Conservation (phyloP, 2,113 vertebrate species). For the Balaeniceps rex region DNA sequence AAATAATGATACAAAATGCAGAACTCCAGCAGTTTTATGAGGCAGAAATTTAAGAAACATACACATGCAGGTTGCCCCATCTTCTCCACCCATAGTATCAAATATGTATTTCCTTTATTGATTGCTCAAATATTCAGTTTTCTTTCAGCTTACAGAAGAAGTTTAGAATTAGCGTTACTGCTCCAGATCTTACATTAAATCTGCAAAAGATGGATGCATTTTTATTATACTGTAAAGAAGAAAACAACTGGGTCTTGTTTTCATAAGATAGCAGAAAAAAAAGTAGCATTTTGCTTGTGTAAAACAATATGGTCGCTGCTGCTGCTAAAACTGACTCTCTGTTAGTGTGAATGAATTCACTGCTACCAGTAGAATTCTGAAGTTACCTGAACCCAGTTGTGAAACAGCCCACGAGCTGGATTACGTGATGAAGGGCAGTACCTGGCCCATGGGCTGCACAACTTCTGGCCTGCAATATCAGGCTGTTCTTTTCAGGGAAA, state of each 20-base stretch:
- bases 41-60: not conserved
- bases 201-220: not conserved
- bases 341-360: not conserved
- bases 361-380: not conserved
- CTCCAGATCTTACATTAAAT: not conserved
- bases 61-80: rapidly evolving
- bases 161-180: not conserved
- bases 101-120: not conserved
- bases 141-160: not conserved
- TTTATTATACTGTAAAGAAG: not conserved
- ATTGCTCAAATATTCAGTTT: not conserved
- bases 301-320: not conserved
- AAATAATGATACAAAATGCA: not conserved
- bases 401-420: not conserved
- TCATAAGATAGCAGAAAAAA: not conserved
- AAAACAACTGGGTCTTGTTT: not conserved
- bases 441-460: not conserved
- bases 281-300: not conserved
- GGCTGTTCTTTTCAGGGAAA: not conserved
- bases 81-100: not conserved
- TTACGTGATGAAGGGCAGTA: not conserved
- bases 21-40: not conserved
- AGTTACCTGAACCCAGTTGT: not conserved
- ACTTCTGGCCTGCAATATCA: not conserved
- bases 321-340: not conserved